Evolutionary conservation across 2,113 vertebrate species (phyloP).

Genomic region (Paradisaea rubra): DNA sequence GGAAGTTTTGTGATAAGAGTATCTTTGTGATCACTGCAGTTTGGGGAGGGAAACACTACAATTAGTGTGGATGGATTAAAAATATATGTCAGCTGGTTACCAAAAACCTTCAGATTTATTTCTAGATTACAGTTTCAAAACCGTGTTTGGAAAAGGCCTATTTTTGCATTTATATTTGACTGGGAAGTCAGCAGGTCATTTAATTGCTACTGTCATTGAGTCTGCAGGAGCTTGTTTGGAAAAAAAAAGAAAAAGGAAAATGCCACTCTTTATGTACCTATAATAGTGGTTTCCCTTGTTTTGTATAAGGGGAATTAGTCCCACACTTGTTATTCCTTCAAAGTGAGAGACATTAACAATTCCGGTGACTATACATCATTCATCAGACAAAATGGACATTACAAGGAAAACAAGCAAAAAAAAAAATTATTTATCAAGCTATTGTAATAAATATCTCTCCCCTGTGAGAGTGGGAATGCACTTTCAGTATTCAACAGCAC

Average conservation of each 20-base stretch:
- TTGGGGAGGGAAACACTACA: not conserved
- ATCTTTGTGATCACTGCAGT: not conserved
- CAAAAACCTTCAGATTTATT: not conserved
- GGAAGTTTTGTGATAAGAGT: slow-evolving; percentile 18
- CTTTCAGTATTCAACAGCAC: not conserved
- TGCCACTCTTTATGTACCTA: not conserved
- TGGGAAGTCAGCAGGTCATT: not conserved
- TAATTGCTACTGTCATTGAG: not conserved
- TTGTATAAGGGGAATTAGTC: not conserved
- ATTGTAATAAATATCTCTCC: not conserved
- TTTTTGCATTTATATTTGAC: not conserved
- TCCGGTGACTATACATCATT: not conserved
- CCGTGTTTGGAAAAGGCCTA: not conserved
- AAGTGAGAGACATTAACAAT: not conserved
- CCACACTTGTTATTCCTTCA: not conserved
- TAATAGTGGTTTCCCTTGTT: not conserved
- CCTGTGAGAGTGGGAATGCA: not conserved
- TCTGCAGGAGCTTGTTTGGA: not conserved
- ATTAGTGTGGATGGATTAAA: not conserved
- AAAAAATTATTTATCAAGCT: not conserved
- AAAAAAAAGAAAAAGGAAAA: not conserved
- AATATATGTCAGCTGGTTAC: not conserved
- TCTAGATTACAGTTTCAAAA: not conserved
- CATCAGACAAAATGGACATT: not conserved
- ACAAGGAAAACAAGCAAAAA: not conserved